Percentiles rank a stretch among this genome's conserved stretches.
phyloP scores from a whole-genome alignment of 2,113 vertebrate genomes.

The Calidris pygmaea region DNA sequence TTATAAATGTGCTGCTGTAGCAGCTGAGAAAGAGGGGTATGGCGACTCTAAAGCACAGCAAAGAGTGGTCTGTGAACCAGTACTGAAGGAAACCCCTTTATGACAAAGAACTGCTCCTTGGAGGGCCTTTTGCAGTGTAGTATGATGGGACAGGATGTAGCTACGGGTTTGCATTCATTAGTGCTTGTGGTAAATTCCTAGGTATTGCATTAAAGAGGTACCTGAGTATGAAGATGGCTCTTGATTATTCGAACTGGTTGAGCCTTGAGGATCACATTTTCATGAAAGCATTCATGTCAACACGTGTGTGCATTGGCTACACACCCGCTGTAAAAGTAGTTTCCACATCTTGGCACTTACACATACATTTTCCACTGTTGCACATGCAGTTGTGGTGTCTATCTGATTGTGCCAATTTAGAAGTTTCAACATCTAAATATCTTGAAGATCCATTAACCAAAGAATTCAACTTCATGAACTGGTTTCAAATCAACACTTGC shows the following conservation, averaged over 20 bases:
- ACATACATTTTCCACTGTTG: accelerated
- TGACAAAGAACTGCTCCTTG: neutral
- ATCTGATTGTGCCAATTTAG: neutral
- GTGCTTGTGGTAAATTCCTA: neutral
- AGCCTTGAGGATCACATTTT: neutral
- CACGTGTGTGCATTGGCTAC: accelerated
- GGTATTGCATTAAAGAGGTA: neutral
- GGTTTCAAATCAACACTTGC: neutral
- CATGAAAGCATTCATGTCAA: neutral
- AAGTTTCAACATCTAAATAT: neutral
- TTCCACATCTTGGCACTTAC: neutral
- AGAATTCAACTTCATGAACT: neutral
- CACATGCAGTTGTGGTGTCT: neutral
- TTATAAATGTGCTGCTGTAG: neutral
- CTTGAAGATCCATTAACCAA: neutral
- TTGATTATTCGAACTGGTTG: neutral
- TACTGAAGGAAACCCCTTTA: neutral
- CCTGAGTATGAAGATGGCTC: neutral
- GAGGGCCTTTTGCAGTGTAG: neutral
- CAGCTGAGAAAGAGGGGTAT: neutral
- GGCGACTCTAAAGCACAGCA: neutral
- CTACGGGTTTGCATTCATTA: neutral
- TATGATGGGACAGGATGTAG: accelerated
- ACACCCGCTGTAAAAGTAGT: accelerated
- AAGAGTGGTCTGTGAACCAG: neutral